phyloP scores from a whole-genome alignment of 2,888 invertebrate species.

The Apamea epomidion region DNA sequence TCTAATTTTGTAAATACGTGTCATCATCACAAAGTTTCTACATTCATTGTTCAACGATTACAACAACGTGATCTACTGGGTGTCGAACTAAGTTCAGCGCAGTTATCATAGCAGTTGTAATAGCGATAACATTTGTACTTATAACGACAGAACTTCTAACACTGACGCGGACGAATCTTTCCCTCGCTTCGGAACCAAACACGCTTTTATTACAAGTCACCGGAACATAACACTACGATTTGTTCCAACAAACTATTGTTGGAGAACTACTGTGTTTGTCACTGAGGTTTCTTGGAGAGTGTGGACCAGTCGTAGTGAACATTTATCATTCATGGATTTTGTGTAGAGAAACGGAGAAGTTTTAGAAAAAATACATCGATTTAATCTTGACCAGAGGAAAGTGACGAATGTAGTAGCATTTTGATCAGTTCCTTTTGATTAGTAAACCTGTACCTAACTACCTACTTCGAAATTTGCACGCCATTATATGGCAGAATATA shows the following conservation, averaged over 20 bases:
- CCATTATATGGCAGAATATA: too few relatives aligned
- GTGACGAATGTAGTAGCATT: neutral
- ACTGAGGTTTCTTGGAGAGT: neutral
- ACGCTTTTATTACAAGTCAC: constrained; percentile 31
- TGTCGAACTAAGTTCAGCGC: neutral
- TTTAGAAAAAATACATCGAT: neutral
- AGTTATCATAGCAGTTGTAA: constrained; percentile 8
- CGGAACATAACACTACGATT: constrained; percentile 27
- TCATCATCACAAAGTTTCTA: neutral
- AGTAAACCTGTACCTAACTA: too few relatives aligned
- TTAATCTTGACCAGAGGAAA: neutral
- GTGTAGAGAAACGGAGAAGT: too few relatives aligned
- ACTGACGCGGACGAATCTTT: constrained; percentile 28
- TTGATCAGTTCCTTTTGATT: neutral
- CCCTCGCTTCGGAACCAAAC: constrained; percentile 19
- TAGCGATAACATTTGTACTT: constrained; percentile 16
- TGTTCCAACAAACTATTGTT: constrained; percentile 32
- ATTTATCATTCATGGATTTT: neutral
- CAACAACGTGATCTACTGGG: neutral
- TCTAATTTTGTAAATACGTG: neutral
- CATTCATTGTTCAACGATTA: neutral
- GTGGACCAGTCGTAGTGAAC: neutral
- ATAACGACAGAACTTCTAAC: constrained; percentile 14
- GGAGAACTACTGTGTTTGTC: neutral
- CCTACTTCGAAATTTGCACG: too few relatives aligned